Percentiles rank a stretch among this genome's conserved stretches.
These are phyloP conservation scores for Acrobasis suavella DNA, from an alignment of 2,888 invertebrate genomes.

Conservation along the genomic window DNA sequence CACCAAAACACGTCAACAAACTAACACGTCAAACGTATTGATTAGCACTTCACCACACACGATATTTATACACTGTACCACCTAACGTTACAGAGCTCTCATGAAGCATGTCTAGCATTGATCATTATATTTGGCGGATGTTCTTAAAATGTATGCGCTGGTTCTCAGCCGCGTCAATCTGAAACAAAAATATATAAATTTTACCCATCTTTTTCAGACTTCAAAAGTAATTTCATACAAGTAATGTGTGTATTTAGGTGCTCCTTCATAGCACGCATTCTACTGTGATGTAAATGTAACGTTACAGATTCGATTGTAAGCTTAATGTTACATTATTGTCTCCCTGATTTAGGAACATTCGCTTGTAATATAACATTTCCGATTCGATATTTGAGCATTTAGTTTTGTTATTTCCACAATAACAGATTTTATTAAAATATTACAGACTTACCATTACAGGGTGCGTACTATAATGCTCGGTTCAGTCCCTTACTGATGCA, in stretches of 20 bases:
- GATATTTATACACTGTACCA: constrained; percentile 23
- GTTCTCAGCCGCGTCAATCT: constrained; percentile 21
- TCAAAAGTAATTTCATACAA: not conserved
- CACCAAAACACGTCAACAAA: constrained; percentile 26
- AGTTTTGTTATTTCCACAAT: not conserved
- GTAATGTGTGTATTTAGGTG: not conserved
- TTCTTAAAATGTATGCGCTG: not conserved
- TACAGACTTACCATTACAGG: not conserved
- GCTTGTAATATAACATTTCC: not conserved
- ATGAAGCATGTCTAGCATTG: constrained; percentile 19
- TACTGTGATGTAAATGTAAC: not conserved
- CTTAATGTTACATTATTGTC: not conserved
- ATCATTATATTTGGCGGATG: constrained; percentile 10
- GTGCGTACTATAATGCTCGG: not conserved
- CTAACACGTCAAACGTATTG: constrained; percentile 20
- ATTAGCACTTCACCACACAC: constrained; percentile 22
- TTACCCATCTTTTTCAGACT: not conserved
- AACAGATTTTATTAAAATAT: not conserved
- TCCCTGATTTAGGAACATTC: not conserved
- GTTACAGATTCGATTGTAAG: not conserved
- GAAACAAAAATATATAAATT: constrained; percentile 28
- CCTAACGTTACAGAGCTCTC: constrained; percentile 25
- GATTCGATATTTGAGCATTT: not conserved
- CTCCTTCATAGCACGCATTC: not conserved
- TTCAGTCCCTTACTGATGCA: not conserved